phyloP scores from a whole-genome alignment of 2,113 vertebrate species.

The Petrocephalus microphthalmus region DNA sequence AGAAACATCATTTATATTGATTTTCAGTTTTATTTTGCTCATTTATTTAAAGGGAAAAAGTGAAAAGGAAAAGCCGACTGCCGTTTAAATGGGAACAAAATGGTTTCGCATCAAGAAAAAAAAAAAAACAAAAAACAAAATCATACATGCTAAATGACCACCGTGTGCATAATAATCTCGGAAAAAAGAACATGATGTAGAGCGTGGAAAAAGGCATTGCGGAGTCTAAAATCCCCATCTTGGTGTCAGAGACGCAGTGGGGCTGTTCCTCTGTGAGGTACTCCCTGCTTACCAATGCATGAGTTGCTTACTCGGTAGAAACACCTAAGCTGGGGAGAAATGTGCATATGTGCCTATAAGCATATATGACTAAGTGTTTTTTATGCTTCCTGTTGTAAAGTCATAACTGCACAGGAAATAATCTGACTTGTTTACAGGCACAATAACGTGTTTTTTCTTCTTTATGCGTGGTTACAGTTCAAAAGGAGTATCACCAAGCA shows the following conservation, averaged over 20 bases:
- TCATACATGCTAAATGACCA: background rate
- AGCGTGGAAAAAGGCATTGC: background rate
- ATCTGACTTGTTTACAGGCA: background rate
- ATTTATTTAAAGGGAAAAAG: background rate
- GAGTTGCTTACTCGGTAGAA: background rate
- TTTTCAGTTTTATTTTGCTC: background rate
- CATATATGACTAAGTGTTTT: background rate
- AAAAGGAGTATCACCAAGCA: too few species aligned
- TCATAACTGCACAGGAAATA: background rate
- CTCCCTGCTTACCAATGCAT: background rate
- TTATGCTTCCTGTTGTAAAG: background rate
- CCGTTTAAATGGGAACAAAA: background rate
- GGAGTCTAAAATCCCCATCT: background rate
- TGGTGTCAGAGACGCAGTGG: background rate
- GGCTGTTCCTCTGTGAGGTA: background rate
- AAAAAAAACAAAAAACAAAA: background rate
- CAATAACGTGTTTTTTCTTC: background rate
- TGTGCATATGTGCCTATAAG: background rate
- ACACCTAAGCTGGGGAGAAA: background rate
- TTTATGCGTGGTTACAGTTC: background rate
- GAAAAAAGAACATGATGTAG: background rate
- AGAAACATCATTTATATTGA: slow-evolving; percentile 4
- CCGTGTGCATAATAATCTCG: background rate
- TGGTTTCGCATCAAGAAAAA: background rate
- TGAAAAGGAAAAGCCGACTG: background rate